phyloP scores from a whole-genome alignment of 1,140 invertebrate species.

The Cydia pomonella region DNA sequence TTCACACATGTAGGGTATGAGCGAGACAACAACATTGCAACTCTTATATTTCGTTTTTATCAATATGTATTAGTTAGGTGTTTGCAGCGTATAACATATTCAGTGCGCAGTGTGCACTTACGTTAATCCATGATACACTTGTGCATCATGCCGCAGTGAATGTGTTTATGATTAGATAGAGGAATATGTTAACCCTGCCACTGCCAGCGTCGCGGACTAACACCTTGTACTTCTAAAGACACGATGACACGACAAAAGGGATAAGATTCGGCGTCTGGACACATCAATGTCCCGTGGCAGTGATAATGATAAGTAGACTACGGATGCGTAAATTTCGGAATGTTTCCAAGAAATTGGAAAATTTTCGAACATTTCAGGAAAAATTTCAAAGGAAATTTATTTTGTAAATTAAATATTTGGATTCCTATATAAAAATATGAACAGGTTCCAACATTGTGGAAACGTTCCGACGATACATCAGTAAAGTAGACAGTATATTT shows the following conservation, averaged over 20 bases:
- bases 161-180: neutral
- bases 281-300: neutral
- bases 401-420: no score
- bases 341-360: no score
- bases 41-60: neutral
- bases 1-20: neutral
- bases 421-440: no score
- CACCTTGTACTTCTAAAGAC: constrained; percentile 1
- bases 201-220: neutral
- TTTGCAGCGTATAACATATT: neutral
- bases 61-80: neutral
- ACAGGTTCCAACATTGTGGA: no score
- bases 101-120: neutral
- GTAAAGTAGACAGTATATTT: constrained; percentile 8
- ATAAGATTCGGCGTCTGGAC: neutral
- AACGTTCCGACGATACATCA: neutral
- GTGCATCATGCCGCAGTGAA: no score
- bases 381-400: neutral
- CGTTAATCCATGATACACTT: no score
- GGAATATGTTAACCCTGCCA: neutral
- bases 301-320: neutral
- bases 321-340: no score
- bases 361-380: neutral
- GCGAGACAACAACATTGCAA: neutral
- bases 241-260: neutral